Evolutionary conservation across 1,140 invertebrate species (phyloP).

Genomic region (Drosophila guanche): DNA sequence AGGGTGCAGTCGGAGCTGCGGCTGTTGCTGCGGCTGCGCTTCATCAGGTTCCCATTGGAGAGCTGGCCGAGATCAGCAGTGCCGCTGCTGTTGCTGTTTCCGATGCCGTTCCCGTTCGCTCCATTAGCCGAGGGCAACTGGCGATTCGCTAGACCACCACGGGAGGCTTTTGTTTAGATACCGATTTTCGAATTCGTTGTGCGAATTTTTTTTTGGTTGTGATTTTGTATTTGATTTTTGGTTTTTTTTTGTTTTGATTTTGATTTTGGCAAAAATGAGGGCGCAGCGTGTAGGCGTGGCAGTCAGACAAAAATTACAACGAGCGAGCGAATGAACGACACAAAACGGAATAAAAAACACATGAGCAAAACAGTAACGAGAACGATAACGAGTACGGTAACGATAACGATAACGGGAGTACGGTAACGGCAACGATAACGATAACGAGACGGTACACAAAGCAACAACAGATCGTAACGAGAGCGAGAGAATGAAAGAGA

Average conservation of each 20-base stretch:
- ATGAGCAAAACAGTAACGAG: constrained; percentile 43
- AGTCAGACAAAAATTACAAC: constrained; percentile 66
- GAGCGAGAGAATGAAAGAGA: constrained; percentile 21
- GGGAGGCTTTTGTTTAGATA: constrained; percentile 84
- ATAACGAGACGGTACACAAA: constrained; percentile 50
- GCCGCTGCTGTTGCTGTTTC: constrained; percentile 23
- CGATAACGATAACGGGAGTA: constrained; percentile 22
- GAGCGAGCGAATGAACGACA: constrained; percentile 58
- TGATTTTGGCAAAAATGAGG: constrained; percentile 48
- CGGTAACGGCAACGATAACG: constrained; percentile 30
- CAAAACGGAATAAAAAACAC: constrained; percentile 48
- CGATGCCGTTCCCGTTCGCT: constrained; percentile 32
- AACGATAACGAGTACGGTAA: constrained; percentile 29
- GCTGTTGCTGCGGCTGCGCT: constrained; percentile 57
- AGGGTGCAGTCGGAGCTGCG: constrained; percentile 80
- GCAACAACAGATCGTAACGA: constrained; percentile 18
- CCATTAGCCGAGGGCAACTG: constrained; percentile 84
- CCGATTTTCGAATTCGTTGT: constrained; percentile 42
- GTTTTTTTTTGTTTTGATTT: constrained; percentile 18
- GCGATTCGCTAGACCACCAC: constrained; percentile 87
- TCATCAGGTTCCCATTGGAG: constrained; percentile 42
- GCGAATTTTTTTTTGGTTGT: constrained; percentile 28
- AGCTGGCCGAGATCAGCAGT: constrained; percentile 35
- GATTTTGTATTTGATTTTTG: constrained; percentile 15
- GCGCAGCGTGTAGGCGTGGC: constrained; percentile 59